Evolutionary conservation across 2,888 invertebrate genomes (phyloP).

Genomic region (Tenthredo amoena): DNA sequence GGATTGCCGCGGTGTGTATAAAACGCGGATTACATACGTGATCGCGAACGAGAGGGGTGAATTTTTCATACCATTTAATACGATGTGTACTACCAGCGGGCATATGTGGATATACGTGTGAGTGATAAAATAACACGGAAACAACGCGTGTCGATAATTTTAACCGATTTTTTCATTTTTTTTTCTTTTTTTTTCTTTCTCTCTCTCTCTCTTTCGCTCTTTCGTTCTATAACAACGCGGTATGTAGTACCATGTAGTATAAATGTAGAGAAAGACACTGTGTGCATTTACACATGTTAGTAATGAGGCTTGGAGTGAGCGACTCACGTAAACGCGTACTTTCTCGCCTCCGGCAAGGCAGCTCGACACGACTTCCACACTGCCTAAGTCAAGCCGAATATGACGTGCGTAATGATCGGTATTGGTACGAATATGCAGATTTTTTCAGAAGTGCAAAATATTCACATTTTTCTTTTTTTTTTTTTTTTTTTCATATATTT

Average conservation of each 20-base stretch:
- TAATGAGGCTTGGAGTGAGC: background rate
- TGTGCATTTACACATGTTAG: background rate
- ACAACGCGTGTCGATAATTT: slow-evolving; percentile 2
- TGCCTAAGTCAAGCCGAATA: slow-evolving; percentile 13
- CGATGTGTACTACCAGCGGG: background rate
- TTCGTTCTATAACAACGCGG: background rate
- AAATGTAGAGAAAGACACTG: background rate
- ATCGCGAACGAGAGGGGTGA: background rate
- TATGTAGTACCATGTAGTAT: background rate
- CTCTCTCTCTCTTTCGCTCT: no score
- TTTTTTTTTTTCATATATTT: background rate
- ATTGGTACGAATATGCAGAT: background rate
- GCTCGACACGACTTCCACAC: background rate
- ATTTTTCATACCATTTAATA: background rate
- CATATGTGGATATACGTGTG: background rate
- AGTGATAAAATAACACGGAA: background rate
- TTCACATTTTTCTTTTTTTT: background rate
- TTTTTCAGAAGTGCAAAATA: background rate
- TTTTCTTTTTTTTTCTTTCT: background rate
- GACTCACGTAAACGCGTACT: slow-evolving; percentile 24
- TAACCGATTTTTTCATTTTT: background rate
- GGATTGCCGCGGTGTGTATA: background rate
- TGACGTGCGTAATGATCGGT: background rate
- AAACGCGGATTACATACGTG: background rate
- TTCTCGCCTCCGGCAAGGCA: slow-evolving; percentile 50